Conservation (phyloP, 2,888 invertebrate species). For the Eupithecia vulgata region DNA sequence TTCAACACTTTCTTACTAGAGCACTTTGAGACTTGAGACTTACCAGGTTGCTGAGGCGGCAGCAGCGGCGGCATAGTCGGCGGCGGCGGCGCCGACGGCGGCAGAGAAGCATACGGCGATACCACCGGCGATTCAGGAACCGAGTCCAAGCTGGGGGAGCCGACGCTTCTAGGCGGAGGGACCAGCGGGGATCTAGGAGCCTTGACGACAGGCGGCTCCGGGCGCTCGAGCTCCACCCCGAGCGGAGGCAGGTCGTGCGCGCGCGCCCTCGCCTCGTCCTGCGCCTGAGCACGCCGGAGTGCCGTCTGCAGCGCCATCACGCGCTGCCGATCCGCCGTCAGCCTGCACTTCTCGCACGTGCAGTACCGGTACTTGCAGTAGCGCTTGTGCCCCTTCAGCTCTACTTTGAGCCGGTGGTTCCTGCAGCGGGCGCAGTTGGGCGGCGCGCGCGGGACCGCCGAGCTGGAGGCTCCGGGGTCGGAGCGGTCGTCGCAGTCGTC, state of each 20-base stretch:
- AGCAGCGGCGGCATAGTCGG: slow-evolving; percentile 74
- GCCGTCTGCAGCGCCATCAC: slow-evolving; percentile 96
- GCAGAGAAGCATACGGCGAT: slow-evolving; percentile 73
- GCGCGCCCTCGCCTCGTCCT: slow-evolving; percentile 89
- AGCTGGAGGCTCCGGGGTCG: slow-evolving; percentile 80
- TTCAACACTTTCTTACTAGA: neutral
- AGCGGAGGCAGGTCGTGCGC: slow-evolving; percentile 70
- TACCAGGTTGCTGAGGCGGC: slow-evolving; percentile 78
- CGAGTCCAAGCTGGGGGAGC: slow-evolving; percentile 55
- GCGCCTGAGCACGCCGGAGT: slow-evolving; percentile 91
- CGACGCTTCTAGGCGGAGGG: slow-evolving; percentile 67
- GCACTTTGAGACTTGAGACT: slow-evolving; percentile 50
- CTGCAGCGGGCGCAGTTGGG: slow-evolving; percentile 97
- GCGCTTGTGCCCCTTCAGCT: slow-evolving; percentile 95
- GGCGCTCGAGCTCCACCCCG: slow-evolving; percentile 76
- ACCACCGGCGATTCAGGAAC: slow-evolving; percentile 75
- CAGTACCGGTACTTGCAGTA: slow-evolving; percentile 95
- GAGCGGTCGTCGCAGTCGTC: slow-evolving; percentile 80
- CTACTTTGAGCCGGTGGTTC: slow-evolving; percentile 94
- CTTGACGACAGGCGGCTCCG: slow-evolving; percentile 77
- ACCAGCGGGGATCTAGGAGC: slow-evolving; percentile 72
- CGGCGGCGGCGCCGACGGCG: slow-evolving; percentile 77
- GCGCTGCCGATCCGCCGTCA: slow-evolving; percentile 93
- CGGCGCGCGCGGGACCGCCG: slow-evolving; percentile 89
- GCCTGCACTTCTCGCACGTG: slow-evolving; percentile 92